Evolutionary conservation across 2,797 vertebrate species (phyloP).

Genomic region (Gouania willdenowi): DNA sequence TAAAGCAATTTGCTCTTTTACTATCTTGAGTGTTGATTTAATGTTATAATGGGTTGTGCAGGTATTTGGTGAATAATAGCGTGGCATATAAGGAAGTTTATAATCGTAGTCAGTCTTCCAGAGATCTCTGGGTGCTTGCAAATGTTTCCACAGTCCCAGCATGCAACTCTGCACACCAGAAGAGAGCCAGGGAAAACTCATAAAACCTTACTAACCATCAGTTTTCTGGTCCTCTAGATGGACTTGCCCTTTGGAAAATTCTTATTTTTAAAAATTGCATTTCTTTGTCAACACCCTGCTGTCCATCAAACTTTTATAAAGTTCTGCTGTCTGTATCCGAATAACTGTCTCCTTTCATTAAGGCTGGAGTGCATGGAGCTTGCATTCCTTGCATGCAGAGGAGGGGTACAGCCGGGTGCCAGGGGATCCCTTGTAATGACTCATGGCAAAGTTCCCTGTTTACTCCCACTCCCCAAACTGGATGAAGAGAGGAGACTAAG

Average conservation of each 20-base stretch:
- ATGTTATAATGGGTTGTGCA: constrained; percentile 14
- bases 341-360: constrained; percentile 53
- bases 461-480: constrained; percentile 44
- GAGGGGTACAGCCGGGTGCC: constrained; percentile 52
- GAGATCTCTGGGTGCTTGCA: constrained; percentile 33
- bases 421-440: constrained; percentile 64
- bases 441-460: constrained; percentile 58
- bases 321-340: constrained; percentile 44
- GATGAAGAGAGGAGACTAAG: constrained; percentile 3
- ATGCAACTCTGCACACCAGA: constrained; percentile 65
- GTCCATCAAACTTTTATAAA: constrained; percentile 48
- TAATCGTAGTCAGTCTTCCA: constrained; percentile 29
- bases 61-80: constrained; percentile 20
- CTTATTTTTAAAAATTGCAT: constrained; percentile 21
- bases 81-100: constrained; percentile 26
- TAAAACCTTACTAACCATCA: constrained; percentile 32
- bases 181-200: constrained; percentile 1
- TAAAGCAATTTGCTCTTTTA: not conserved
- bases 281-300: constrained; percentile 39
- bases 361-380: constrained; percentile 42
- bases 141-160: constrained; percentile 55
- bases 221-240: constrained; percentile 31
- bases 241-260: constrained; percentile 36
- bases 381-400: constrained; percentile 63
- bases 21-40: not conserved